Evolutionary conservation across 2,888 invertebrate genomes (phyloP), one percentile per base, ranked within the genome.

Genomic region (Gymnosoma rotundatum): DNA sequence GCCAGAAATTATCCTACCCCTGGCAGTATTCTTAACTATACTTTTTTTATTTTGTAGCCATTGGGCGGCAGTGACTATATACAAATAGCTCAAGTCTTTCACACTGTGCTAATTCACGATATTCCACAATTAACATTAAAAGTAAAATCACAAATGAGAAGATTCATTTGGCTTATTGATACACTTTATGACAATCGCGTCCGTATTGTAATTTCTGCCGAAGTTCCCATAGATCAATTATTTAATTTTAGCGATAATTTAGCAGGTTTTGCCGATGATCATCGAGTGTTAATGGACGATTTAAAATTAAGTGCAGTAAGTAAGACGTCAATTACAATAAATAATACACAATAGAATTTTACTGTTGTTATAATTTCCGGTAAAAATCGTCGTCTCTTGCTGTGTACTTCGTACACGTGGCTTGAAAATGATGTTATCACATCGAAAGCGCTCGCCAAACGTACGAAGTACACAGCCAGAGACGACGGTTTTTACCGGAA

Each of bases 131-230:
- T 99, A 90, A 96, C 95, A 88, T 92, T 96, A 58, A 94, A 94
- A 87, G 93, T 95, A 60, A 95, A 97, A 91, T 97, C 97, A n/a
- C 97, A 97, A 92, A 95, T 98, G 70, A 94, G 99, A 89, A 94
- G 99, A 86, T 99, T 99, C 91, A 99, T 99, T 84, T 98, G 98
- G 0, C 94, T 99, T 18, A 98, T 99, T 88, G 99, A 99, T 92
- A 98, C 98, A 0, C 93, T 99, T 12, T 99, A 99, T 91, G 99
- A 99, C 92, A 96, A 97, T 90, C 95, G 95, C 93, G 97, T 98
- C 83, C 93, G 95, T 90, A 94, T 99, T 56, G 96, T 99, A 0
- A 94, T 98, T 88, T 96, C 96, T 12, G 96, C 98, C 0, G 96
- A 96, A 87, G 95, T 94, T 73, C 94, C 96, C 5, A 94, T 96